These are phyloP conservation scores for human (Homo sapiens) DNA, from an alignment of 2,113 vertebrate species.

Conservation along the genomic window DNA sequence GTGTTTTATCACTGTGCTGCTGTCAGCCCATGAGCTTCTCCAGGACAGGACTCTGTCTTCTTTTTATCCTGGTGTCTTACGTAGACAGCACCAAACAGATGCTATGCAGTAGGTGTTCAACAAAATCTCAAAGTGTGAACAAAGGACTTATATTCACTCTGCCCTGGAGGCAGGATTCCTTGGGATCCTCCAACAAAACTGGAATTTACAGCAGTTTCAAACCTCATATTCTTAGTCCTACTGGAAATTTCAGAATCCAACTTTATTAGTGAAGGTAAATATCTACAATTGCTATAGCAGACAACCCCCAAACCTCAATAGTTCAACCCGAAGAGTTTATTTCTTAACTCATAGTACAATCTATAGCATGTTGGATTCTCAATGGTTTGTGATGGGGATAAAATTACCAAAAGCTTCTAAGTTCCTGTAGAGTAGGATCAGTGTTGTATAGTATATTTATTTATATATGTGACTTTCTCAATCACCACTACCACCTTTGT, in stretches of 20 bases:
- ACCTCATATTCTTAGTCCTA: not conserved
- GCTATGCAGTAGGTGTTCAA: not conserved
- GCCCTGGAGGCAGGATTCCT: not conserved
- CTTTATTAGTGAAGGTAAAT: not conserved
- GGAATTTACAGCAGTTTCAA: not conserved
- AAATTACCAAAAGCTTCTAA: conserved; percentile 18
- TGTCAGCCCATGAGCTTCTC: not conserved
- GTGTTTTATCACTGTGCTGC: not conserved
- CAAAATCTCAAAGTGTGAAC: conserved; percentile 18
- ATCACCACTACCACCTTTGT: not conserved
- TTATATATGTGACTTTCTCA: not conserved
- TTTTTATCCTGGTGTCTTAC: not conserved
- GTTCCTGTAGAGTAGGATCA: not conserved
- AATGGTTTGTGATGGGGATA: not conserved
- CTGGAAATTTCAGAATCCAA: not conserved
- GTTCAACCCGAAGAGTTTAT: not conserved
- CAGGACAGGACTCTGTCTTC: not conserved
- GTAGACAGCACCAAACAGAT: not conserved
- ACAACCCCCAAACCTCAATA: not conserved
- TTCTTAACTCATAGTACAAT: conserved; percentile 4
- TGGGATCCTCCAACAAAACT: not conserved
- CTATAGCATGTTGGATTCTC: not conserved
- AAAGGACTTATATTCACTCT: not conserved
- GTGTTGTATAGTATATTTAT: not conserved
- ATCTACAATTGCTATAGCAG: not conserved